Conservation (phyloP, 2,888 invertebrate species). For the Meteorus colon region DNA sequence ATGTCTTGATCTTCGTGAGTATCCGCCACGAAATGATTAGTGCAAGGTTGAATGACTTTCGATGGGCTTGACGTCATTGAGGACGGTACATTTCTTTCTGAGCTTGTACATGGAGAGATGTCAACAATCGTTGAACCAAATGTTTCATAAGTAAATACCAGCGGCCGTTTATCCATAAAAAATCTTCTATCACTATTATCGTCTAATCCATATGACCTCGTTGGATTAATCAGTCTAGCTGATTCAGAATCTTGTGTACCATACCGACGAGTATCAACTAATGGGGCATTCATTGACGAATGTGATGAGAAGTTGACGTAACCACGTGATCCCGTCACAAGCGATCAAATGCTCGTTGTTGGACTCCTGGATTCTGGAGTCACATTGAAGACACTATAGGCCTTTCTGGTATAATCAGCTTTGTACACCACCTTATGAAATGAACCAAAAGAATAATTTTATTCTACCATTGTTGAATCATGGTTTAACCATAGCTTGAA, state of each 20-base stretch:
- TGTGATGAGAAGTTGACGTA: constrained; percentile 62
- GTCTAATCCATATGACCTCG: constrained; percentile 49
- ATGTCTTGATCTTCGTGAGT: constrained; percentile 60
- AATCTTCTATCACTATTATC: constrained; percentile 51
- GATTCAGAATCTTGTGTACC: constrained; percentile 44
- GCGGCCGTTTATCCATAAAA: constrained; percentile 45
- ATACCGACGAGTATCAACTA: constrained; percentile 58
- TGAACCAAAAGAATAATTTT: neutral
- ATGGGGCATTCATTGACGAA: constrained; percentile 63
- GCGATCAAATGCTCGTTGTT: constrained; percentile 61
- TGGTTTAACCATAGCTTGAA: neutral
- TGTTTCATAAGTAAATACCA: constrained; percentile 47
- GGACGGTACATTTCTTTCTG: constrained; percentile 48
- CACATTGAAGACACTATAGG: constrained; percentile 57
- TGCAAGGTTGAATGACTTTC: constrained; percentile 41
- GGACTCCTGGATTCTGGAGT: constrained; percentile 45
- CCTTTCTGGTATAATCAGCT: constrained; percentile 49
- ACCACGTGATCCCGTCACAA: constrained; percentile 56
- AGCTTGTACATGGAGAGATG: constrained; percentile 56
- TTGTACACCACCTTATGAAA: constrained; percentile 55
- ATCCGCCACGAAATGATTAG: constrained; percentile 57
- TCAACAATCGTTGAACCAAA: constrained; percentile 54
- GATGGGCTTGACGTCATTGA: constrained; percentile 53
- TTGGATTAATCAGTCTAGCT: constrained; percentile 38
- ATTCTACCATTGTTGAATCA: neutral